These are phyloP conservation scores for Catostomus latipinnis DNA, from an alignment of 2,797 vertebrate genomes.

Conservation along the genomic window DNA sequence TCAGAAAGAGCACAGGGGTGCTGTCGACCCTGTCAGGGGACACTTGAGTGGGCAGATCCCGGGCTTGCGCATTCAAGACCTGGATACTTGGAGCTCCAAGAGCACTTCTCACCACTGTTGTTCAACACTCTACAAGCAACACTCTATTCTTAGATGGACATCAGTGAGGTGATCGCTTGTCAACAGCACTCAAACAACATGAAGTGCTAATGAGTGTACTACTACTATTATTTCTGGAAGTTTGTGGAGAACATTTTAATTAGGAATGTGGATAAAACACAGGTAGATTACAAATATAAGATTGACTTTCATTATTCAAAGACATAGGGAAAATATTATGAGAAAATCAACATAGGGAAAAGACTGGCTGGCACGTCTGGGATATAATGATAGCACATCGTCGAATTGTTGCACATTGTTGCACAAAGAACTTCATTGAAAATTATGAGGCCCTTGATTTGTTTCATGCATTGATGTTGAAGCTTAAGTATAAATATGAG, in stretches of 20 bases:
- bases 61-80: constrained; percentile 48
- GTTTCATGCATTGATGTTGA: constrained; percentile 22
- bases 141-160: constrained; percentile 50
- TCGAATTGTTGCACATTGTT: constrained; percentile 38
- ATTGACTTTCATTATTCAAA: neutral
- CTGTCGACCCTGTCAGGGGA: constrained; percentile 55
- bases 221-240: constrained; percentile 24
- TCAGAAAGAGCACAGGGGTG: constrained; percentile 28
- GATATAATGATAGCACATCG: constrained; percentile 35
- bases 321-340: neutral
- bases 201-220: constrained; percentile 24
- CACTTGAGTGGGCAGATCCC: constrained; percentile 14
- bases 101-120: constrained; percentile 32
- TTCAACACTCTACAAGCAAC: constrained; percentile 44
- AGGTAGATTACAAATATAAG: constrained; percentile 2
- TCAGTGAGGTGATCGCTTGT: constrained; percentile 49
- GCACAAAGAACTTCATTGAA: constrained; percentile 45
- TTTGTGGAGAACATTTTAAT: neutral
- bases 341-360: neutral
- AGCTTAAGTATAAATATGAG: constrained; percentile 35
- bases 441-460: constrained; percentile 39
- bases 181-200: constrained; percentile 27
- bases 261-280: neutral
- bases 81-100: constrained; percentile 41
- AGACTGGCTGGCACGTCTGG: constrained; percentile 25